phyloP scores from a whole-genome alignment of 2,888 invertebrate species.

The Euplexia lucipara region DNA sequence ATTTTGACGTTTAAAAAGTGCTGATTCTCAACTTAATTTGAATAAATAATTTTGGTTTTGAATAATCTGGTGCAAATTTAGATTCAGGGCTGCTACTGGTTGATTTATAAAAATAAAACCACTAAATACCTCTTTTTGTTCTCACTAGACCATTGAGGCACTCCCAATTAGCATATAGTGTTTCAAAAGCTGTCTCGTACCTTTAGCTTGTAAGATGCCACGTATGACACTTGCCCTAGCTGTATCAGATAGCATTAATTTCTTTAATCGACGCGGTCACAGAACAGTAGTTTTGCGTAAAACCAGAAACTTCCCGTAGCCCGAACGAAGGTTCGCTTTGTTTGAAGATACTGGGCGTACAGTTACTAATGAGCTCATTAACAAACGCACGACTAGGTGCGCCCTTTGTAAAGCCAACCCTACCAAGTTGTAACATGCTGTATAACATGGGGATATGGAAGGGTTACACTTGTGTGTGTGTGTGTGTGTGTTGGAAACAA shows the following conservation, averaged over 20 bases:
- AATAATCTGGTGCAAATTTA: too few relatives aligned
- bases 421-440: slow-evolving; percentile 30
- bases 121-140: too few relatives aligned
- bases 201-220: background rate
- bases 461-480: background rate
- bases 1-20: too few relatives aligned
- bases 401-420: slow-evolving; percentile 45
- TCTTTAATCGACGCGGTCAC: background rate
- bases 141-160: too few relatives aligned
- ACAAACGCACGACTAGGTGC: slow-evolving; percentile 52
- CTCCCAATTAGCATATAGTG: background rate
- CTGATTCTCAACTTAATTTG: too few relatives aligned
- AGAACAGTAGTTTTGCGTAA: slow-evolving; percentile 27
- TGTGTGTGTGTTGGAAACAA: background rate
- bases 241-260: background rate
- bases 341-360: slow-evolving; percentile 32
- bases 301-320: slow-evolving; percentile 11
- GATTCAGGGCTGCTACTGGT: too few relatives aligned
- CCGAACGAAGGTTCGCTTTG: slow-evolving; percentile 37
- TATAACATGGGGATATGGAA: background rate
- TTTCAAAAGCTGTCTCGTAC: background rate
- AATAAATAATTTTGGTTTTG: too few relatives aligned
- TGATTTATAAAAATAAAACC: too few relatives aligned
- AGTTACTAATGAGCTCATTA: slow-evolving; percentile 55
- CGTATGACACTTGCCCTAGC: background rate